These are phyloP conservation scores for Lophius americanus DNA, from an alignment of 2,797 vertebrate species.

Conservation along the genomic window DNA sequence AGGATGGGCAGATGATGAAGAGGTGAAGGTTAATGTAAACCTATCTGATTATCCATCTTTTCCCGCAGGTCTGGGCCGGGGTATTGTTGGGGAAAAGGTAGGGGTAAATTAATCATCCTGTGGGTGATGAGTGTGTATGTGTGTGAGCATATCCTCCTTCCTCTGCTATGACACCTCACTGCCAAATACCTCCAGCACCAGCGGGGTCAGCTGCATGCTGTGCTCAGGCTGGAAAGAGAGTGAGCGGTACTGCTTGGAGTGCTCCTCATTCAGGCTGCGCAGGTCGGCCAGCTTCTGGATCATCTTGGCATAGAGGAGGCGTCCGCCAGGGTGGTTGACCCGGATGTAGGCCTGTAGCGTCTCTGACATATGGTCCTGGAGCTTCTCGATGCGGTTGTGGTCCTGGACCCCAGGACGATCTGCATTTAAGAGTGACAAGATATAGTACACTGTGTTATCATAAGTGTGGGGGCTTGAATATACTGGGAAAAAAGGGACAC, in stretches of 20 bases:
- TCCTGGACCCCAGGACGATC: slow-evolving; percentile 93
- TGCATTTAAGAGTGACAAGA: slow-evolving; percentile 44
- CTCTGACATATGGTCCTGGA: slow-evolving; percentile 91
- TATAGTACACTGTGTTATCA: too few relatives aligned
- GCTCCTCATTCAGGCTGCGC: slow-evolving; percentile 95
- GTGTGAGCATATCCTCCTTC: slow-evolving; percentile 11
- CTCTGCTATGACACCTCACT: slow-evolving; percentile 90
- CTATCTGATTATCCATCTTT: slow-evolving; percentile 44
- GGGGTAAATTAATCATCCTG: slow-evolving; percentile 45
- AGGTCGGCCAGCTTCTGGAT: slow-evolving; percentile 97
- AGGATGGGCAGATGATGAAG: slow-evolving; percentile 42
- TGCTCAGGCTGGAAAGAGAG: slow-evolving; percentile 93
- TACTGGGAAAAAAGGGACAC: too few relatives aligned
- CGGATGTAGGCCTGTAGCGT: slow-evolving; percentile 93
- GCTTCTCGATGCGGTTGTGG: slow-evolving; percentile 86
- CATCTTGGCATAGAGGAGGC: slow-evolving; percentile 95
- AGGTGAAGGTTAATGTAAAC: slow-evolving; percentile 41
- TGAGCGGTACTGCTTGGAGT: slow-evolving; percentile 95
- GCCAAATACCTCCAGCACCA: slow-evolving; percentile 96
- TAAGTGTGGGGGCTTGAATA: too few relatives aligned
- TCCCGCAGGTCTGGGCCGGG: slow-evolving; percentile 43
- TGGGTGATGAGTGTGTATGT: slow-evolving; percentile 30
- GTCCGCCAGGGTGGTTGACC: slow-evolving; percentile 88
- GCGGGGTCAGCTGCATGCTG: slow-evolving; percentile 94
- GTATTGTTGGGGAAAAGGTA: slow-evolving; percentile 39